Conservation (phyloP, 2,888 invertebrate species). For the Patella depressa region DNA sequence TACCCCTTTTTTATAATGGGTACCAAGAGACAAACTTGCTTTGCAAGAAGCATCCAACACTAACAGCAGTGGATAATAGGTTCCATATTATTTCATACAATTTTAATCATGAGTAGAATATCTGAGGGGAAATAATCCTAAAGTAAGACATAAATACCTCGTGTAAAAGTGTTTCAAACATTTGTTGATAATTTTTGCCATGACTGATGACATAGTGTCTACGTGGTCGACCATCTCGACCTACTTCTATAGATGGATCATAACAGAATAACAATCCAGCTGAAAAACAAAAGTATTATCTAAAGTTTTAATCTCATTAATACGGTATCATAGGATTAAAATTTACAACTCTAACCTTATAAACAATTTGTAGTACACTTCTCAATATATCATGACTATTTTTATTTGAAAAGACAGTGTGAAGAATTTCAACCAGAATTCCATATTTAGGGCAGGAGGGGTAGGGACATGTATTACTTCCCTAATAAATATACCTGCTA, state of each 20-base stretch:
- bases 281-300: conserved; percentile 29
- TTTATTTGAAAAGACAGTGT: background rate
- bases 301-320: background rate
- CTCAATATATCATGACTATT: background rate
- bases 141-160: conserved; percentile 45
- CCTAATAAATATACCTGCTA: conserved; percentile 49
- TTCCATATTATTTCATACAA: conserved; percentile 2
- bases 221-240: conserved; percentile 59
- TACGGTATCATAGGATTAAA: background rate
- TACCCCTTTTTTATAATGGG: too few relatives aligned
- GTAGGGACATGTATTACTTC: background rate
- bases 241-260: conserved; percentile 57
- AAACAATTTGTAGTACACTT: background rate
- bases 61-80: background rate
- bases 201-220: conserved; percentile 55
- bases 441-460: background rate
- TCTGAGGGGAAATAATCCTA: too few relatives aligned
- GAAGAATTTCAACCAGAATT: background rate
- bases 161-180: conserved; percentile 55
- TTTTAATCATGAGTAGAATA: too few relatives aligned
- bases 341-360: background rate
- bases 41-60: too few relatives aligned
- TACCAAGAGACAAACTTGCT: too few relatives aligned
- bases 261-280: conserved; percentile 59
- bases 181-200: conserved; percentile 59